Evolutionary conservation across 1,140 invertebrate genomes (phyloP).

Genomic region (Conopomorpha cramerella): DNA sequence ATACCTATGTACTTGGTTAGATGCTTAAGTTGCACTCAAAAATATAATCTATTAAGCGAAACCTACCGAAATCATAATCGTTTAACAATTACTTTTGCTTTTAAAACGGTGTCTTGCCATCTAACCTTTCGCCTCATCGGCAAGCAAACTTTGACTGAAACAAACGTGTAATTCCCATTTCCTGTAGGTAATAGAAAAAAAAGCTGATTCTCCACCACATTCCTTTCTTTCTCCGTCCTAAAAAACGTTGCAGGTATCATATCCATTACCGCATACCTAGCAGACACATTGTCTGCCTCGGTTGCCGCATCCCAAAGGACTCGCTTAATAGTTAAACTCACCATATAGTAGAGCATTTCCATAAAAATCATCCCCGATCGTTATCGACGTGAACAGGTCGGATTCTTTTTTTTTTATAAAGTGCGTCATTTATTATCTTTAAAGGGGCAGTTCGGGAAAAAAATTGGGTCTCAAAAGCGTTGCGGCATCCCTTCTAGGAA

Average conservation of each 20-base stretch:
- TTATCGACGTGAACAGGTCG: conserved; percentile 55
- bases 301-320: conserved; percentile 50
- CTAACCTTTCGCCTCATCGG: too few relatives aligned
- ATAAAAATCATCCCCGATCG: conserved; percentile 57
- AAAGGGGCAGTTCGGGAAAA: conserved; percentile 49
- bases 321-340: conserved; percentile 52
- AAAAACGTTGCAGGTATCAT: conserved; percentile 19
- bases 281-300: conserved; percentile 55
- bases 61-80: too few relatives aligned
- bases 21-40: too few relatives aligned
- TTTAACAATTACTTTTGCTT: too few relatives aligned
- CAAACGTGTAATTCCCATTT: too few relatives aligned
- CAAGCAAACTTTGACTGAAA: too few relatives aligned
- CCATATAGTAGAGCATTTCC: conserved; percentile 50
- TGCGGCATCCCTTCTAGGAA: conserved; percentile 48
- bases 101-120: too few relatives aligned
- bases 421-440: conserved; percentile 58
- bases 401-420: conserved; percentile 44
- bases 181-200: too few relatives aligned
- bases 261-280: conserved; percentile 16
- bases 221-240: too few relatives aligned
- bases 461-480: conserved; percentile 39
- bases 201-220: too few relatives aligned
- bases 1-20: too few relatives aligned
- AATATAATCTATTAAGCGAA: too few relatives aligned